Base-by-base conservation (phyloP, 2,797 vertebrate species). In the Melanotaenia maccullochi region DNA sequence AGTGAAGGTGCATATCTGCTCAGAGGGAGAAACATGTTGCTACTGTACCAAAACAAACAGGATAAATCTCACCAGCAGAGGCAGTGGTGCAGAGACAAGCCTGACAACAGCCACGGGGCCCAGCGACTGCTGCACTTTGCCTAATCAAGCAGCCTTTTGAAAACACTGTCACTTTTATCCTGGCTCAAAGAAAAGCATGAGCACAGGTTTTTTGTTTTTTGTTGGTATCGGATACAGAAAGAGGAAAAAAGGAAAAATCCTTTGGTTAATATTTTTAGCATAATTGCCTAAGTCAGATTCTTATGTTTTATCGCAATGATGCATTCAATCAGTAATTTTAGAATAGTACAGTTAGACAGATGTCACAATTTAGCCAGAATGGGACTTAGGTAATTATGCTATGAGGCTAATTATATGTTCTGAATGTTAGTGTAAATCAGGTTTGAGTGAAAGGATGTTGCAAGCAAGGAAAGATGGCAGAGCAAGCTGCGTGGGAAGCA, bases 11-110 rank as follows among this genome's bases (percentile, higher is more conserved):
- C 74, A 35, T 83, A 89, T 87, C 86, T 80, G 82, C 87, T 89
- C 77, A 69, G 82, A 83, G 81, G 84, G 71, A 77, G 84, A 79
- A 76, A 86, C 78, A 73, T 83, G 85, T 77, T 88, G 71, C 88
- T 83, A 76, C 84, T 85, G 84, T 90, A 89, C 73, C 87, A 90
- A 92, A 90, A 92, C 89, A 92, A 92, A 91, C 87, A 87, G 90
- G 87, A 87, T 92, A 84, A 86, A 91, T 90, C 87, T 92, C 83
- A 82, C 85, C 84, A 85, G 90, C 87, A 78, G 88, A 90, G 89
- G 89, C 89, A 86, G 84, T 65, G 83, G 86, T 82, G 89, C 90
- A 84, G 76, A 89, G 86, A 92, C 62, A 54, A 87, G 71, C 73
- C 75, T 86, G 91, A 90, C 90, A 89, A 90, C 87, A 91, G 87